phyloP scores from a whole-genome alignment of 2,113 vertebrate genomes.

The Tapirus terrestris region DNA sequence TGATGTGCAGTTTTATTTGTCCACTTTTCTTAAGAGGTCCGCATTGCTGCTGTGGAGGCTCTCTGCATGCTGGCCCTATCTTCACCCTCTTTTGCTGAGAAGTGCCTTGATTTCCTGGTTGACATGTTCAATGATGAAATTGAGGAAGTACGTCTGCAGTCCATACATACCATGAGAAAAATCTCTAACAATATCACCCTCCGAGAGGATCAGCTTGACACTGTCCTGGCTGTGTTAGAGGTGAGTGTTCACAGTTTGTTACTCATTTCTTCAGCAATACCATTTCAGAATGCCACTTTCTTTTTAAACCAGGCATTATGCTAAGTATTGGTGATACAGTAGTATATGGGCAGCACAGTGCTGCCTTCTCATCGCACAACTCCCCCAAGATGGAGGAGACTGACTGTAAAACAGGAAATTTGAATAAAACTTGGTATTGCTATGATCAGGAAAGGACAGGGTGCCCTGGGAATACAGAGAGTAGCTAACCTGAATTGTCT shows the following conservation, averaged over 20 bases:
- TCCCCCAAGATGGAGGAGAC: neutral
- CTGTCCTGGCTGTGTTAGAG: slow-evolving; percentile 96
- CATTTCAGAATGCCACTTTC: neutral
- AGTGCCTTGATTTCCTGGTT: slow-evolving; percentile 98
- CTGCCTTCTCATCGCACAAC: neutral
- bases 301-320: neutral
- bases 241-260: slow-evolving; percentile 79
- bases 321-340: neutral
- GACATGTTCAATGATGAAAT: slow-evolving; percentile 99
- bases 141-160: slow-evolving; percentile 97
- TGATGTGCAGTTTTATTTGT: neutral
- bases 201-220: slow-evolving; percentile 97
- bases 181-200: slow-evolving; percentile 97
- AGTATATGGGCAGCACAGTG: neutral
- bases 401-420: neutral
- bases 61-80: slow-evolving; percentile 95
- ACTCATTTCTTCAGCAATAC: neutral
- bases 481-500: neutral
- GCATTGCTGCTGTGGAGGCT: slow-evolving; percentile 96
- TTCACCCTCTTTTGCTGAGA: slow-evolving; percentile 94
- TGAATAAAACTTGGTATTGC: neutral
- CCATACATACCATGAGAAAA: slow-evolving; percentile 96
- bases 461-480: neutral
- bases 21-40: slow-evolving; percentile 89
- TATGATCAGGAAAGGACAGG: neutral